phyloP scores from a whole-genome alignment of 2,797 vertebrate genomes.

The Scomberomorus guttatus region DNA sequence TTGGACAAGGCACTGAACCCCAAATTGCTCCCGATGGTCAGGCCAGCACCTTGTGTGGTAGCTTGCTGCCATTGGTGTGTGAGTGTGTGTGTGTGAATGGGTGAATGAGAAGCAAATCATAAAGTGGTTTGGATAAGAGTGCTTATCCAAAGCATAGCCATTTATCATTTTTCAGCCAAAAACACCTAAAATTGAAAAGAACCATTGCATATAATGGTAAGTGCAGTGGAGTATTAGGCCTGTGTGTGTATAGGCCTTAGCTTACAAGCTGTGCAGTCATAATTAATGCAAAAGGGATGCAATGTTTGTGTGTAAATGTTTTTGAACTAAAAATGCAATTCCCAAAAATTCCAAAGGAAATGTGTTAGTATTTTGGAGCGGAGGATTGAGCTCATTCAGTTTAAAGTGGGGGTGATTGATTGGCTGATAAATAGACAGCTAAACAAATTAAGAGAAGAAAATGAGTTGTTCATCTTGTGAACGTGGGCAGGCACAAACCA shows the following conservation, averaged over 20 bases:
- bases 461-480: not conserved
- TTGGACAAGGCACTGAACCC: too few relatives aligned
- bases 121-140: too few relatives aligned
- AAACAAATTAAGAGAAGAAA: not conserved
- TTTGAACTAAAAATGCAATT: not conserved
- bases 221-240: not conserved
- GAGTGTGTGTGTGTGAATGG: too few relatives aligned
- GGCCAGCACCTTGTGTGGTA: too few relatives aligned
- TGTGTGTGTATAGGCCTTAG: too few relatives aligned
- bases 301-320: not conserved
- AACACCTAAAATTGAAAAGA: not conserved
- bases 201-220: constrained; percentile 8
- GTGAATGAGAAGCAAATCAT: too few relatives aligned
- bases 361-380: not conserved
- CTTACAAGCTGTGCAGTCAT: too few relatives aligned
- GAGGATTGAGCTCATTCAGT: not conserved
- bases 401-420: not conserved
- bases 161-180: not conserved
- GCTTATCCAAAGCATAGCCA: too few relatives aligned
- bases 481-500: not conserved
- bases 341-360: not conserved
- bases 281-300: not conserved
- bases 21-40: too few relatives aligned
- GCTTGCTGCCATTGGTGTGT: too few relatives aligned
- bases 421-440: not conserved